Evolutionary conservation across 2,113 vertebrate genomes (phyloP).

Genomic region (Cottus gobio): DNA sequence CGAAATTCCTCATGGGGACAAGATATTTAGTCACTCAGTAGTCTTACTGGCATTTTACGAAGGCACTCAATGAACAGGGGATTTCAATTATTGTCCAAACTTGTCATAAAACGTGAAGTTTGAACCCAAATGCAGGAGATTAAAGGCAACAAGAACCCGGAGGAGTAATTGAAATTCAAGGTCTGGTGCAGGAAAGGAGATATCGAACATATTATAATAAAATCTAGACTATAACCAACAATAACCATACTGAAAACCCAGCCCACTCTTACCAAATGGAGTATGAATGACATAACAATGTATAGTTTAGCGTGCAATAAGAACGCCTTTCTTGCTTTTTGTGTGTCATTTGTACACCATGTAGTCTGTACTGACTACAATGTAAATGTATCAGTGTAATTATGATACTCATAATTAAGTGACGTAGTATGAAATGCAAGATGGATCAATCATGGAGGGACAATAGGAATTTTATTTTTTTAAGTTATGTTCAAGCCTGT

Average conservation of each 20-base stretch:
- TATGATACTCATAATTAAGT: background rate
- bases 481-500: background rate
- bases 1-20: slow-evolving; percentile 31
- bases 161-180: background rate
- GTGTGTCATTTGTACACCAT: background rate
- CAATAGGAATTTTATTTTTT: background rate
- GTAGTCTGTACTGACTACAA: background rate
- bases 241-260: background rate
- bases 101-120: too few relatives aligned
- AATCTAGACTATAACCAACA: background rate
- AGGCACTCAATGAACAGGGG: background rate
- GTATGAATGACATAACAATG: background rate
- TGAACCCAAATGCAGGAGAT: background rate
- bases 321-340: background rate
- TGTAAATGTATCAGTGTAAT: background rate
- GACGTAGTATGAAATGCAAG: background rate
- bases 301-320: background rate
- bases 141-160: background rate
- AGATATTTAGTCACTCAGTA: slow-evolving; percentile 28
- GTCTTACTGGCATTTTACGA: slow-evolving; percentile 16
- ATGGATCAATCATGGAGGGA: background rate
- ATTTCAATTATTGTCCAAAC: background rate
- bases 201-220: background rate
- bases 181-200: background rate
- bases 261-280: background rate